A percentile compares a stretch with the other conserved stretches of the same genome.
These are phyloP conservation scores for Cacatua alba DNA, from an alignment of 2,113 vertebrate genomes.

Conservation along the genomic window DNA sequence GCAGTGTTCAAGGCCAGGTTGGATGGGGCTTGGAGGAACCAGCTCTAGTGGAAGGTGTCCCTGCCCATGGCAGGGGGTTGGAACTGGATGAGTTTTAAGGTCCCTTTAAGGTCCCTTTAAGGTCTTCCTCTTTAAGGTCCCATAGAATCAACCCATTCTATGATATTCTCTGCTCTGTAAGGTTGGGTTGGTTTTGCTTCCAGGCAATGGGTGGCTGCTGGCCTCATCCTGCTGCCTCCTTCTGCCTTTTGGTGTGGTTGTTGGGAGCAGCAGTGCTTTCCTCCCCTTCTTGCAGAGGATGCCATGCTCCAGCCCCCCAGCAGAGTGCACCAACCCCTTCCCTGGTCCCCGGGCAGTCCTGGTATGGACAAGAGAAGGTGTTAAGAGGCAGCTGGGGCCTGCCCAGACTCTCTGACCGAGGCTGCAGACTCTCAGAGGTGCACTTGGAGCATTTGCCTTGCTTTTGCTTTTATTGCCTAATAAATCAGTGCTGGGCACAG, in stretches of 20 bases:
- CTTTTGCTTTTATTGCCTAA: not conserved
- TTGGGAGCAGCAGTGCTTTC: not conserved
- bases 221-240: not conserved
- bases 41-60: not conserved
- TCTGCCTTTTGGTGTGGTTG: accelerated
- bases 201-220: not conserved
- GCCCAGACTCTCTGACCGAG: not conserved
- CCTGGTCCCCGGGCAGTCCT: accelerated
- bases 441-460: not conserved
- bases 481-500: not conserved
- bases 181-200: not conserved
- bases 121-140: not conserved
- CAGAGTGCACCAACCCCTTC: not conserved
- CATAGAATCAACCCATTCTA: not conserved
- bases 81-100: not conserved
- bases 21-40: not conserved
- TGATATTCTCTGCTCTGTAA: not conserved
- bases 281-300: not conserved
- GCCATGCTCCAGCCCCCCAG: accelerated
- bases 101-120: not conserved
- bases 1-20: not conserved
- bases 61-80: not conserved
- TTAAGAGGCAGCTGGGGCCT: not conserved
- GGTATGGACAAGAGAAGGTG: not conserved
- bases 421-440: not conserved